phyloP scores from a whole-genome alignment of 2,888 invertebrate genomes.

The Epistrophe eligans region DNA sequence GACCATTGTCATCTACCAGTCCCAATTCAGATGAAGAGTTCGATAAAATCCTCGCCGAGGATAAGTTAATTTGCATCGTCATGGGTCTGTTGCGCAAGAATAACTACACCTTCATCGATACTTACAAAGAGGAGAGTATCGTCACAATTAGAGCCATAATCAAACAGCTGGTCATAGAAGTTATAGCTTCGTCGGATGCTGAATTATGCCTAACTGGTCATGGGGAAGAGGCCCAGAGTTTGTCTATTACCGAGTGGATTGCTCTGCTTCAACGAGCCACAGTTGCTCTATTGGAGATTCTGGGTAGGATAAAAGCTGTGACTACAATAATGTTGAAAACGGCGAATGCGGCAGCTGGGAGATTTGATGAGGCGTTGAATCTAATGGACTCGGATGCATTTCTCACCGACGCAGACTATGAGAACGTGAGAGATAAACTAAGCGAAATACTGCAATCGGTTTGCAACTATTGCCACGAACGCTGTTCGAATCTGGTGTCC shows the following conservation, averaged over 20 bases:
- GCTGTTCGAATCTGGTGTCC: conserved; percentile 94
- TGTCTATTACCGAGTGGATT: conserved; percentile 89
- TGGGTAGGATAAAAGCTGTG: conserved; percentile 90
- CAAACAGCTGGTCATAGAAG: conserved; percentile 94
- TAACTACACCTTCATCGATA: conserved; percentile 94
- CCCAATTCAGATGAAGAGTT: conserved; percentile 78
- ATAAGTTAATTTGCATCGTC: conserved; percentile 93
- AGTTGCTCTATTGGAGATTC: conserved; percentile 87
- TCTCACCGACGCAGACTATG: conserved; percentile 89
- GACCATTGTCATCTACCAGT: conserved; percentile 87
- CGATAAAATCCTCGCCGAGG: conserved; percentile 89
- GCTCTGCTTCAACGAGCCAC: conserved; percentile 88
- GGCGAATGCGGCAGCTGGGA: conserved; percentile 87
- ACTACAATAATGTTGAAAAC: conserved; percentile 91
- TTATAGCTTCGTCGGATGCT: conserved; percentile 85
- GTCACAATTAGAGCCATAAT: conserved; percentile 94
- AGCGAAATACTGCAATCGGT: conserved; percentile 91
- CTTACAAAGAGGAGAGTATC: conserved; percentile 94
- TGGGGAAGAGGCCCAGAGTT: conserved; percentile 84
- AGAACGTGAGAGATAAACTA: conserved; percentile 88
- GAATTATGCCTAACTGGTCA: conserved; percentile 85
- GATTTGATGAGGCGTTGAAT: conserved; percentile 85
- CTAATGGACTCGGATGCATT: conserved; percentile 88
- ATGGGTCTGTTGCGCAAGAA: conserved; percentile 95
- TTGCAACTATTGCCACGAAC: conserved; percentile 96